Conservation (phyloP, 2,888 invertebrate genomes). For the Synergus umbraculus region DNA sequence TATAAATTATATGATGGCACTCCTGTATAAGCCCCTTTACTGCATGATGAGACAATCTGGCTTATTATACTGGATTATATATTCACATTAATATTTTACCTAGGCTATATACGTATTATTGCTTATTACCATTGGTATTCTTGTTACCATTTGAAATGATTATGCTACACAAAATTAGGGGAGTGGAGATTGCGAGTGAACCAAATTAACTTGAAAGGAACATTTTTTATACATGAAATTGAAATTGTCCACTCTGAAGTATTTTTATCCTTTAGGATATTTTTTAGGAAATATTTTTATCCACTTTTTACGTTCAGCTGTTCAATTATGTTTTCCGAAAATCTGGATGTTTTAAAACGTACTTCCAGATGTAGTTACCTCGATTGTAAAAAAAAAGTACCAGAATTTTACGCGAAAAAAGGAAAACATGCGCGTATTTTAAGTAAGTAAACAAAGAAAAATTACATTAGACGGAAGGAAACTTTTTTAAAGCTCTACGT, state of each 20-base stretch:
- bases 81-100: neutral
- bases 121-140: neutral
- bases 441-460: slow-evolving; percentile 26
- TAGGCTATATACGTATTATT: too few species aligned
- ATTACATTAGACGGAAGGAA: slow-evolving; percentile 11
- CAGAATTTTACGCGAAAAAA: slow-evolving; percentile 26
- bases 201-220: neutral
- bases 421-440: slow-evolving; percentile 24
- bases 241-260: neutral
- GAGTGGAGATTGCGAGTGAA: neutral
- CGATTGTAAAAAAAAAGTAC: slow-evolving; percentile 21
- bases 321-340: slow-evolving; percentile 19
- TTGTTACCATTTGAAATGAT: neutral
- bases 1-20: slow-evolving; percentile 25
- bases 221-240: neutral
- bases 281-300: too few species aligned
- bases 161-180: too few species aligned
- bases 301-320: neutral
- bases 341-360: slow-evolving; percentile 41
- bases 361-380: slow-evolving; percentile 35
- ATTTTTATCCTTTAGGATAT: neutral
- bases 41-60: neutral
- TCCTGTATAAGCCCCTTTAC: slow-evolving; percentile 6
- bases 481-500: slow-evolving; percentile 32
- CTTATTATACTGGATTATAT: neutral